Evolutionary conservation across 2,888 invertebrate genomes (phyloP).

Genomic region (Mesorhabditis spiculigera): DNA sequence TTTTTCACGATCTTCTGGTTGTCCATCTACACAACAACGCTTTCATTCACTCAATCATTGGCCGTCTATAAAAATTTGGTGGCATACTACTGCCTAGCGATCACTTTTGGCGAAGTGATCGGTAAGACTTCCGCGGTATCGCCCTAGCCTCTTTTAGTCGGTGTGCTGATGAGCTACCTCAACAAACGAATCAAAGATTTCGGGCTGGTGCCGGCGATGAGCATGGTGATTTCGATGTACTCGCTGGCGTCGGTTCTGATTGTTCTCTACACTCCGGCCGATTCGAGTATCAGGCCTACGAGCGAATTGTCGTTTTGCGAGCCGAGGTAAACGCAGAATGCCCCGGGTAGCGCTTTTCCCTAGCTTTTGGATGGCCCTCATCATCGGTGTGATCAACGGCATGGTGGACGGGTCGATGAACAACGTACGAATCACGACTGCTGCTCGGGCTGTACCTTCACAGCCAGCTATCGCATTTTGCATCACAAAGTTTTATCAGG

Average conservation of each 20-base stretch:
- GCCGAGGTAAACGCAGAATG: neutral
- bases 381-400: constrained; percentile 28
- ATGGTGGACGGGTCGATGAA: constrained; percentile 33
- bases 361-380: constrained; percentile 16
- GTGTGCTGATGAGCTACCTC: constrained; percentile 26
- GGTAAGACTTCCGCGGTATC: neutral
- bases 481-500: constrained; percentile 41
- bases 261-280: constrained; percentile 25
- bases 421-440: constrained; percentile 28
- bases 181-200: constrained; percentile 27
- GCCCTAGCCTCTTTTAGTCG: constrained; percentile 30
- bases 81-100: neutral
- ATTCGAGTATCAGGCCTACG: constrained; percentile 29
- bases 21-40: constrained; percentile 32
- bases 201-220: constrained; percentile 31
- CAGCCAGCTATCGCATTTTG: constrained; percentile 32
- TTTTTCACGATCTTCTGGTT: constrained; percentile 15
- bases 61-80: neutral
- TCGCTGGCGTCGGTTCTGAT: constrained; percentile 17
- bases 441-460: constrained; percentile 29
- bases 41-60: constrained; percentile 23
- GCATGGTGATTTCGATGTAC: constrained; percentile 18
- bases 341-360: no score
- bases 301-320: neutral
- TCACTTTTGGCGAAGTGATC: neutral